Conservation (phyloP, 2,797 vertebrate species). For the Phataginus tetradactyla region DNA sequence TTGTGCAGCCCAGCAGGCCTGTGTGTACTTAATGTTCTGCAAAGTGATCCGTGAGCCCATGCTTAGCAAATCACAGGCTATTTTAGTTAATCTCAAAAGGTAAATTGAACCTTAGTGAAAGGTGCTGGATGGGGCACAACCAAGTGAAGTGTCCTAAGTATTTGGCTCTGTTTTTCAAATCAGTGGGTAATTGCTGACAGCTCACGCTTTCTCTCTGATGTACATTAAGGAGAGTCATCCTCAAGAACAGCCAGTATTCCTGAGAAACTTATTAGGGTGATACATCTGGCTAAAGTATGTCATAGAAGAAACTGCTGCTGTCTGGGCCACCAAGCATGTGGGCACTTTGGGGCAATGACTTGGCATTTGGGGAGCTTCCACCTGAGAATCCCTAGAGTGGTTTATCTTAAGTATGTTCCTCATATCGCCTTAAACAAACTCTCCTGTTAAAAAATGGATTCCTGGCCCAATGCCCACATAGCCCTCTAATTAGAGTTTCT, state of each 20-base stretch:
- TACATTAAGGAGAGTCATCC: neutral
- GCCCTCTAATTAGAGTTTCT: neutral
- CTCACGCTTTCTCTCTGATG: neutral
- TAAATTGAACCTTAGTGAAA: neutral
- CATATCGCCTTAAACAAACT: neutral
- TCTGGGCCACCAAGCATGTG: neutral
- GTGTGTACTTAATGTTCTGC: neutral
- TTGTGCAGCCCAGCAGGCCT: neutral
- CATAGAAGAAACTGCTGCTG: neutral
- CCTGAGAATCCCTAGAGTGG: neutral
- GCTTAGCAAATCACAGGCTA: neutral
- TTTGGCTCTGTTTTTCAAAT: conserved; percentile 11
- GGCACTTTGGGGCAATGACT: neutral
- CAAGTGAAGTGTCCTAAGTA: neutral
- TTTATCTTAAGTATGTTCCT: neutral
- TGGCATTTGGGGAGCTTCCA: neutral
- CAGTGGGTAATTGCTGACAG: neutral
- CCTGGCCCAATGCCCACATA: neutral
- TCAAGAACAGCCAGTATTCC: neutral
- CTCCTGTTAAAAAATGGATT: neutral
- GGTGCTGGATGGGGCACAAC: neutral
- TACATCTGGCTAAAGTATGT: neutral
- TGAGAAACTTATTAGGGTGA: neutral
- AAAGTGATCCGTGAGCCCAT: neutral
- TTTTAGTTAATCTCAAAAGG: neutral